phyloP scores from a whole-genome alignment of 2,113 vertebrate genomes.

The Python bivittatus region DNA sequence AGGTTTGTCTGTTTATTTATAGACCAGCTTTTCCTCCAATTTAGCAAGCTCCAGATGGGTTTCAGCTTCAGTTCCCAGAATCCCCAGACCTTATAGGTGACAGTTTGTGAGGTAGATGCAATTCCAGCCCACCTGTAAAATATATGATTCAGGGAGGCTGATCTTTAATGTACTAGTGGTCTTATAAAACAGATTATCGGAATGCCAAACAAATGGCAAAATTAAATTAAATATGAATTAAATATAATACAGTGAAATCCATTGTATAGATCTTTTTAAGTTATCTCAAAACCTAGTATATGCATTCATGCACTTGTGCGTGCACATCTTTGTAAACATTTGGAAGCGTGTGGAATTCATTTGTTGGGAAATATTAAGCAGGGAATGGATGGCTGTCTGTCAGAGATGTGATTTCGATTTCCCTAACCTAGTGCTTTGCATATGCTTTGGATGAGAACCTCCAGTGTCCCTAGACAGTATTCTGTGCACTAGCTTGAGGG shows the following conservation, averaged over 20 bases:
- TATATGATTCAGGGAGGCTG: not conserved
- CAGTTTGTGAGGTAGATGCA: not conserved
- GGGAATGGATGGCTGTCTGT: not conserved
- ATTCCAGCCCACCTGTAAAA: not conserved
- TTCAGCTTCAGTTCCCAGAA: not conserved
- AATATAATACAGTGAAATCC: not conserved
- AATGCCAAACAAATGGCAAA: not conserved
- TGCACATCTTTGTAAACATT: not conserved
- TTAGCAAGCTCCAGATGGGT: not conserved
- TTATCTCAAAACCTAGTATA: not conserved
- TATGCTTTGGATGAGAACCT: not conserved
- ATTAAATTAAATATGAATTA: not conserved
- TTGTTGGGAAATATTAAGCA: not conserved
- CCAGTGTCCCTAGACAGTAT: not conserved
- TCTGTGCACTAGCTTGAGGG: not conserved
- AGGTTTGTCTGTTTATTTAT: not conserved
- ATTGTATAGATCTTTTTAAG: not conserved
- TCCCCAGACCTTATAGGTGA: not conserved
- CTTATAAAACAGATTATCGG: not conserved
- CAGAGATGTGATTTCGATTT: not conserved
- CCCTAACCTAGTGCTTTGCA: not conserved
- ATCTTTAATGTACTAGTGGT: not conserved
- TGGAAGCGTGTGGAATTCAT: not conserved
- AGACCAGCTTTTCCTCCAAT: not conserved
- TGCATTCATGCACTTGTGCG: not conserved